phyloP scores from a whole-genome alignment of 2,888 invertebrate species.

The Lapara coniferarum region DNA sequence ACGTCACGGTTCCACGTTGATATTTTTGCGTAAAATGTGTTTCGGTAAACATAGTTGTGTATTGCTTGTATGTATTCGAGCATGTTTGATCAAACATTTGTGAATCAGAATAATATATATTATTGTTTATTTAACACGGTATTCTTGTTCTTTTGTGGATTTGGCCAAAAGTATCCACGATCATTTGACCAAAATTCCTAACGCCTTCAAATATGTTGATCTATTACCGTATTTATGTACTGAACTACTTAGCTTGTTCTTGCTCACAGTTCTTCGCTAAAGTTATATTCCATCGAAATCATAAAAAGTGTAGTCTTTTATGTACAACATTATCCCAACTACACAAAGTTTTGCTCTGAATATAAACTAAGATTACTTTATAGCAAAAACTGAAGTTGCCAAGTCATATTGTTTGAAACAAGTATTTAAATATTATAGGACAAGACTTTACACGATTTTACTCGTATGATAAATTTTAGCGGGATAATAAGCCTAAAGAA shows the following conservation, averaged over 20 bases:
- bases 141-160: background rate
- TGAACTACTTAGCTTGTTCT: no score
- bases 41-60: background rate
- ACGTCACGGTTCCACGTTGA: background rate
- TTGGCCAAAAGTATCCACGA: no score
- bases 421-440: no score
- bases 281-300: background rate
- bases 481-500: no score
- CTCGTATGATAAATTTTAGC: no score
- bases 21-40: slow-evolving; percentile 21
- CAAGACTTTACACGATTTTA: no score
- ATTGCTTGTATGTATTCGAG: background rate
- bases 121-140: background rate
- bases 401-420: background rate
- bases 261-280: background rate
- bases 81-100: background rate
- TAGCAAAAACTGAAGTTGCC: slow-evolving; percentile 13
- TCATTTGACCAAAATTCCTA: no score
- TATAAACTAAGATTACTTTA: slow-evolving; percentile 14
- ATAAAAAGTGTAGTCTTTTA: background rate
- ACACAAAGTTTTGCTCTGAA: slow-evolving; percentile 14
- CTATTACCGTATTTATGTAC: no score
- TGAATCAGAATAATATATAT: background rate
- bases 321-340: slow-evolving; percentile 3
- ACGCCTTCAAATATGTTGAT: no score